phyloP scores from a whole-genome alignment of 2,797 vertebrate species.

The Scomberomorus guttatus region DNA sequence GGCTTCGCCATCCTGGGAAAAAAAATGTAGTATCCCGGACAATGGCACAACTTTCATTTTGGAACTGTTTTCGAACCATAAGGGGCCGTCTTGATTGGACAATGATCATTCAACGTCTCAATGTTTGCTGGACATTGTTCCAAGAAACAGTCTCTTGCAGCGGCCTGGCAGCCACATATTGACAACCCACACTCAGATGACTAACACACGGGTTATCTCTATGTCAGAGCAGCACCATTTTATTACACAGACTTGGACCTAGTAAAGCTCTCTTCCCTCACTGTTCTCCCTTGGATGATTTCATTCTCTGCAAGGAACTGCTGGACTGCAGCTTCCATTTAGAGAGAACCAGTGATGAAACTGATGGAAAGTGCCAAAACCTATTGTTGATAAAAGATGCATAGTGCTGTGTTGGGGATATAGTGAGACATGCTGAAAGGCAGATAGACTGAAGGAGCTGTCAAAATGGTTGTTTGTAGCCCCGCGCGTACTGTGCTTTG shows the following conservation, averaged over 20 bases:
- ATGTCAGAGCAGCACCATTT: constrained; percentile 28
- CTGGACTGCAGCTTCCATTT: constrained; percentile 65
- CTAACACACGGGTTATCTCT: constrained; percentile 39
- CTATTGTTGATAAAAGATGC: constrained; percentile 82
- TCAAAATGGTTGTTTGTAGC: constrained; percentile 85
- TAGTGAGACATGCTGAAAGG: constrained; percentile 78
- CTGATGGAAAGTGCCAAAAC: constrained; percentile 79
- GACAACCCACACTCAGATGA: constrained; percentile 41
- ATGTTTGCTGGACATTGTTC: constrained; percentile 4
- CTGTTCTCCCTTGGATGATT: constrained; percentile 41
- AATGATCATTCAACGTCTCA: too few species aligned
- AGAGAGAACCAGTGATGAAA: constrained; percentile 67
- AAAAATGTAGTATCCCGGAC: too few species aligned
- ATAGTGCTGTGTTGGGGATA: constrained; percentile 76
- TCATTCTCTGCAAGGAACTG: constrained; percentile 21
- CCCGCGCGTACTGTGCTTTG: constrained; percentile 72
- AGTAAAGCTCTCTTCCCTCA: constrained; percentile 22
- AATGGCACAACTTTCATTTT: too few species aligned
- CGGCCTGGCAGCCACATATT: constrained; percentile 44
- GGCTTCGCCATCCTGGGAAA: too few species aligned
- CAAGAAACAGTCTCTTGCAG: constrained; percentile 16
- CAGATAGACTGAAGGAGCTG: constrained; percentile 82
- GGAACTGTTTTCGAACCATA: too few species aligned
- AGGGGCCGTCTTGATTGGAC: too few species aligned
- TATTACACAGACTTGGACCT: constrained; percentile 31